Evolutionary conservation across 2,888 invertebrate genomes (phyloP), one percentile per base, ranked within the genome.

Genomic region (Melikaiella ostensackeni): DNA sequence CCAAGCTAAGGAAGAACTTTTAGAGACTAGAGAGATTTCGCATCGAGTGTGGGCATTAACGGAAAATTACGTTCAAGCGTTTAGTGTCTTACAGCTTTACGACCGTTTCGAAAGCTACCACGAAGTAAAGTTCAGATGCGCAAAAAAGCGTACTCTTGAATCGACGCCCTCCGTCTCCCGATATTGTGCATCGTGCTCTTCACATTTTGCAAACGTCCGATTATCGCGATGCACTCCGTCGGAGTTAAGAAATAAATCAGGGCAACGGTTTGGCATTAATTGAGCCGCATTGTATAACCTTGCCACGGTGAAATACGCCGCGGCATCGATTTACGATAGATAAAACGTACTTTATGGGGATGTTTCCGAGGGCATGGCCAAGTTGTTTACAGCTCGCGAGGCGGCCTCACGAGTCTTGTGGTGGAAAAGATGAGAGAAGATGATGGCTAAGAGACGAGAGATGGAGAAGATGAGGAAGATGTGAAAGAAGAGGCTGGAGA

Each of bases 311-410:
- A 90, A 90, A 89, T 88, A 90, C 87, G 85, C 87, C 86, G 86
- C 86, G 80, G 85, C 89, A 90, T 90, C 91, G 91, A 91, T 90
- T 91, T 90, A 90, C 89, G 90, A 89, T 89, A 88, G 90, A 91
- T 91, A 90, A 90, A 90, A 90, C 86, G 87, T 90, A 90, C 87
- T 91, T 91, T 91, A 91, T 89, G 90, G 89, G 90, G 89, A 89
- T 90, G 88, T 89, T 90, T 88, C 87, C 86, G 88, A 86, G 81
- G 85, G 85, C 86, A 84, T 27, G 75, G 81, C 75, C 74, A 85
- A 87, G 88, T 87, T 89, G 89, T 89, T 89, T 89, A 89, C 88
- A 88, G 84, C 85, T 85, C 81, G 79, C 76, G 81, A 82, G 80
- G 64, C 80, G 77, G 82, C 75, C 57, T 63, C 73, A 76, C 77